Conservation (phyloP, 2,797 vertebrate species). For the Myoxocephalus aenaeus region DNA sequence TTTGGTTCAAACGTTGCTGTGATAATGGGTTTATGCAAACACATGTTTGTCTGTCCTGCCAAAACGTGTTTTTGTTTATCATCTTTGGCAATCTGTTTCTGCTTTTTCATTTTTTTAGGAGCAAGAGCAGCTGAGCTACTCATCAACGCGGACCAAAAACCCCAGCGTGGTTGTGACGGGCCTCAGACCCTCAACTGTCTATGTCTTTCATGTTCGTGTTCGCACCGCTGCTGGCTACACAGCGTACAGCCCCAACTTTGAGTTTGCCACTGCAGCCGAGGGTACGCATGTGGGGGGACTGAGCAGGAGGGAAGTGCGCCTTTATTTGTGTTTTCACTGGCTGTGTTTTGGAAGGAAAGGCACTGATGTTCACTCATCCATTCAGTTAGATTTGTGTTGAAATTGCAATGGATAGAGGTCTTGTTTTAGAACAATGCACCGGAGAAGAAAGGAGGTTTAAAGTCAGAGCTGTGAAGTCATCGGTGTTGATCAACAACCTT, state of each 20-base stretch:
- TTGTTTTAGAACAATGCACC: conserved; percentile 16
- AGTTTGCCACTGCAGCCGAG: conserved; percentile 94
- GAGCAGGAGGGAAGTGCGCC: background rate
- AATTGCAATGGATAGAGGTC: background rate
- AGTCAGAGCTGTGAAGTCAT: conserved; percentile 27
- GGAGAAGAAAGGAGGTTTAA: conserved; percentile 15
- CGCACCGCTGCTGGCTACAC: conserved; percentile 93
- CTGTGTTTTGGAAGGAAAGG: background rate
- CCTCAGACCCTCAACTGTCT: conserved; percentile 94
- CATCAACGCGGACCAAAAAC: conserved; percentile 93
- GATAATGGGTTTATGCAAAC: conserved; percentile 43
- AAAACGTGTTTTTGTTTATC: conserved; percentile 34
- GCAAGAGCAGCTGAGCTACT: conserved; percentile 97
- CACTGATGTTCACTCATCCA: background rate
- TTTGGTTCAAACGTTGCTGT: conserved; percentile 34
- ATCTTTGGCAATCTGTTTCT: conserved; percentile 31
- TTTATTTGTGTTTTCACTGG: conserved; percentile 6
- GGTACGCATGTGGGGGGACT: conserved; percentile 83
- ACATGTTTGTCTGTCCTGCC: conserved; percentile 10
- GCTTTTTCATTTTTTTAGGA: conserved; percentile 81
- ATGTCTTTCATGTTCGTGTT: conserved; percentile 95
- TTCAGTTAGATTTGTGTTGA: conserved; percentile 2
- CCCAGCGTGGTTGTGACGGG: conserved; percentile 94
- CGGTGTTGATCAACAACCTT: conserved; percentile 46
- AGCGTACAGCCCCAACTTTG: conserved; percentile 95